Conservation (phyloP, 2,797 vertebrate species). For the Eulemur albifrons region DNA sequence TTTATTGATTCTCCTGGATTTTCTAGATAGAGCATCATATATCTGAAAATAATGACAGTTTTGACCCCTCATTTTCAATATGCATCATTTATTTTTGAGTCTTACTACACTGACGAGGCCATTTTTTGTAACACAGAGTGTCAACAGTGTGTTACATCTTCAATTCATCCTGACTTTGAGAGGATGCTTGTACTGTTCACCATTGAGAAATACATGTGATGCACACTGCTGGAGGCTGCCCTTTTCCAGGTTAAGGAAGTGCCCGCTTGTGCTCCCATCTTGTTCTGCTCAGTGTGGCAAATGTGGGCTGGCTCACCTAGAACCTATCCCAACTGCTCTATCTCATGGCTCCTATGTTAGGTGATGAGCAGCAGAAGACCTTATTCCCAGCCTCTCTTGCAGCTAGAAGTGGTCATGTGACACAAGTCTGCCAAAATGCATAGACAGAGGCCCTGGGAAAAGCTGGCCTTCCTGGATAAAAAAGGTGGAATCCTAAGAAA, state of each 20-base stretch:
- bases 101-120: not conserved
- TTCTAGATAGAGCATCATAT: not conserved
- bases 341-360: not conserved
- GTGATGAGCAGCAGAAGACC: not conserved
- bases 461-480: not conserved
- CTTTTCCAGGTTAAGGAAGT: not conserved
- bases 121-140: not conserved
- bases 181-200: fast-evolving
- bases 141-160: not conserved
- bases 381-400: not conserved
- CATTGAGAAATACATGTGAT: too few species aligned
- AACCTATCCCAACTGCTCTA: not conserved
- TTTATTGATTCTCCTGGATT: not conserved
- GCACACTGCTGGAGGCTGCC: too few species aligned
- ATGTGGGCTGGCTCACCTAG: not conserved
- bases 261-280: not conserved
- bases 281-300: not conserved
- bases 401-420: not conserved
- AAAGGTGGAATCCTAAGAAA: not conserved
- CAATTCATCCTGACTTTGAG: not conserved
- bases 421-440: too few species aligned
- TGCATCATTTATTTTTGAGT: too few species aligned
- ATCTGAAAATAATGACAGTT: not conserved
- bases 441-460: not conserved
- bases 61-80: not conserved